These are phyloP conservation scores for Sycophila sp. DNA, from an alignment of 1,140 invertebrate genomes.

Conservation along the genomic window DNA sequence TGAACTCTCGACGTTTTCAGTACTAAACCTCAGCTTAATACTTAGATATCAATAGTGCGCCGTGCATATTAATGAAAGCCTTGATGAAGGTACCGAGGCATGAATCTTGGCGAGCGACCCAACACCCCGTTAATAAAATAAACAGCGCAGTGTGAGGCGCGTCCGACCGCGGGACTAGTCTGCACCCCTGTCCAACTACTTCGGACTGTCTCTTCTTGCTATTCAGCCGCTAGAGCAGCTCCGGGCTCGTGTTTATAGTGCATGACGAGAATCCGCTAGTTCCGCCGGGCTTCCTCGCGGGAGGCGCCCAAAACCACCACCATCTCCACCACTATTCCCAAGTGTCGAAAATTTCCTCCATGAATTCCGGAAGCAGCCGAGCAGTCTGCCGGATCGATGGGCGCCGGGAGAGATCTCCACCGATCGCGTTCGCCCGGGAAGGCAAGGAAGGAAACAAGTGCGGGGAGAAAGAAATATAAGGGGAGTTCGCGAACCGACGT, in stretches of 20 bases:
- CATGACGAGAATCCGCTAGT: background rate
- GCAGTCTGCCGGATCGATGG: conserved; percentile 3
- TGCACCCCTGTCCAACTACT: background rate
- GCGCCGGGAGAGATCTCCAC: background rate
- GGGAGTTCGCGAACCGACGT: background rate
- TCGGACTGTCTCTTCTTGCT: background rate
- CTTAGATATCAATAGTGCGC: background rate
- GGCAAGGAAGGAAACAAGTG: background rate
- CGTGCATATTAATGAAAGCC: background rate
- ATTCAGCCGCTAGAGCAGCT: background rate
- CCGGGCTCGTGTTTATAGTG: conserved; percentile 1
- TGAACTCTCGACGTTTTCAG: too few relatives aligned
- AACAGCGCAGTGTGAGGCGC: background rate
- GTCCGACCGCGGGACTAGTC: background rate
- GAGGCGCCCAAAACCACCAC: background rate
- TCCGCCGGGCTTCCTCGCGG: background rate
- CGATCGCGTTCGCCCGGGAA: background rate
- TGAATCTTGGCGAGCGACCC: too few relatives aligned
- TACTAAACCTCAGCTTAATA: too few relatives aligned
- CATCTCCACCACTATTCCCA: conserved; percentile 5
- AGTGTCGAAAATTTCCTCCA: background rate
- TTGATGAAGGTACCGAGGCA: background rate
- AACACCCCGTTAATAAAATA: background rate
- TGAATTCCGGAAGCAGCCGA: conserved; percentile 5
- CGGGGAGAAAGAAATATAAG: background rate